Conservation (phyloP, 2,797 vertebrate species). For the Lepidocolaptes lacrymiger region DNA sequence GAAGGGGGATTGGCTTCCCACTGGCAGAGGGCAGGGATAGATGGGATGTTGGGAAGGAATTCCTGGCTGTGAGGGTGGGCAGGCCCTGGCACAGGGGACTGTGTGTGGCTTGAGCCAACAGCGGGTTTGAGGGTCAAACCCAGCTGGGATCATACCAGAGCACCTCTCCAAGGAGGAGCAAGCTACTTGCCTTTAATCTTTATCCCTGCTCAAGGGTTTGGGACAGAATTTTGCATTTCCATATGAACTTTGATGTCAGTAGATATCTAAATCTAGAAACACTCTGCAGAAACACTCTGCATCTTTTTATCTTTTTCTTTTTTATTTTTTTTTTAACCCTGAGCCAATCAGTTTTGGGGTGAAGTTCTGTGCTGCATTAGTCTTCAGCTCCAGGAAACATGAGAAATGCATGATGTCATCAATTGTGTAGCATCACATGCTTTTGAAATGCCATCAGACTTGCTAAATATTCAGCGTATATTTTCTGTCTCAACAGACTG, state of each 20-base stretch:
- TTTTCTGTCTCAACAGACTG: constrained; percentile 59
- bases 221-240: neutral
- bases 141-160: neutral
- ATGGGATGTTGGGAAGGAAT: neutral
- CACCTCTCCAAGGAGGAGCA: neutral
- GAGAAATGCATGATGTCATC: constrained; percentile 39
- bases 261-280: neutral
- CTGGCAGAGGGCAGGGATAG: neutral
- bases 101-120: rapidly evolving
- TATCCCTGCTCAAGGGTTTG: neutral
- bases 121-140: neutral
- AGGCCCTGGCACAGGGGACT: neutral
- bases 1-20: neutral
- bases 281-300: neutral
- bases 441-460: constrained; percentile 52
- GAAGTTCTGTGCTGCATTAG: neutral
- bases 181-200: neutral
- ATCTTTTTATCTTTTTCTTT: neutral
- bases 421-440: constrained; percentile 1
- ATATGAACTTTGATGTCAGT: neutral
- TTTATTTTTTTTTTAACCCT: neutral
- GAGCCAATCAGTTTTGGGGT: neutral
- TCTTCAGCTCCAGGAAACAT: neutral
- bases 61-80: rapidly evolving
- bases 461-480: constrained; percentile 54